These are phyloP conservation scores for Matsumyia berberina DNA, from an alignment of 2,888 invertebrate genomes.

Conservation along the genomic window DNA sequence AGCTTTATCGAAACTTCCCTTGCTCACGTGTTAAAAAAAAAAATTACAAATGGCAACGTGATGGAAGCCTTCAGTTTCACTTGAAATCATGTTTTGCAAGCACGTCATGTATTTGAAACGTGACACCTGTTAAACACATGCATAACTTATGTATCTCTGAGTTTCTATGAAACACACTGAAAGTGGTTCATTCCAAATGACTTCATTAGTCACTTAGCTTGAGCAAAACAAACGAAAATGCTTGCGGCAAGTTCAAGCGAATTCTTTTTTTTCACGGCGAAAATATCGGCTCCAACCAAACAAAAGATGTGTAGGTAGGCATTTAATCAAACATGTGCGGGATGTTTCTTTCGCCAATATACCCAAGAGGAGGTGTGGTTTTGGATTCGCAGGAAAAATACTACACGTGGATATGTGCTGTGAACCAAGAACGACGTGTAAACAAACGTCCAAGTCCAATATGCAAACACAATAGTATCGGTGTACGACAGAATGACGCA, in stretches of 20 bases:
- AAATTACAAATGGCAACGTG: slow-evolving; percentile 1
- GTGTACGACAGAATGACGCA: too few species aligned
- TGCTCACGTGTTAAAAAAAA: background rate
- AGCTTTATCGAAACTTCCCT: background rate
- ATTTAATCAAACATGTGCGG: background rate
- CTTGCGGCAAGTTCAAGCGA: background rate
- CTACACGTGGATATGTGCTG: background rate
- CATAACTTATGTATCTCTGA: background rate
- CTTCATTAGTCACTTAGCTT: background rate
- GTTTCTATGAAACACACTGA: too few species aligned
- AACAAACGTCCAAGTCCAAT: slow-evolving; percentile 6
- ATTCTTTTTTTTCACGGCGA: background rate
- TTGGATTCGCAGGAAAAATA: background rate
- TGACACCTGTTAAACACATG: background rate
- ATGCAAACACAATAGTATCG: background rate
- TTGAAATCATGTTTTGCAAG: background rate
- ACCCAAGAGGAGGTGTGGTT: background rate
- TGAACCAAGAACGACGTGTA: background rate
- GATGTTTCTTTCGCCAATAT: background rate
- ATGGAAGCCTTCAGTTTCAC: slow-evolving; percentile 6
- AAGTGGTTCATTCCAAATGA: too few species aligned
- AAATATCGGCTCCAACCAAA: slow-evolving; percentile 4
- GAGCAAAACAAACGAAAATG: too few species aligned
- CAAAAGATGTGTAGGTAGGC: background rate
- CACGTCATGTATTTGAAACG: slow-evolving; percentile 2